Conservation (phyloP, 2,797 vertebrate genomes). For the Silurus aristotelis region DNA sequence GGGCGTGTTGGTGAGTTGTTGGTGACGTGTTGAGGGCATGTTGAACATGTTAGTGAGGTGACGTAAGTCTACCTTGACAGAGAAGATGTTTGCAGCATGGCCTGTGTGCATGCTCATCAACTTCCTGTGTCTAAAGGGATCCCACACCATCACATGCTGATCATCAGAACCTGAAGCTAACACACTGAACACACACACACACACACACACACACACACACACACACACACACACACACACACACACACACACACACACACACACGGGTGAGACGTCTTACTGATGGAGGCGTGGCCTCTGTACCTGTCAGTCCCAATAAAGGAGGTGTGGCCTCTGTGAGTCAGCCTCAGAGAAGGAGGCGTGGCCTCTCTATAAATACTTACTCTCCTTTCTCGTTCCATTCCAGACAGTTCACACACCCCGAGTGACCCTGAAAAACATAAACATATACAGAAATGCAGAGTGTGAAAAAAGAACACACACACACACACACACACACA, state of each 20-base stretch:
- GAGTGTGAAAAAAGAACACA: neutral
- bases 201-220: neutral
- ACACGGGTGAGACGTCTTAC: too few relatives aligned
- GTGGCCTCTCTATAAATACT: conserved; percentile 66
- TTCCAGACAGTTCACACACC: conserved; percentile 98
- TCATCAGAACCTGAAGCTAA: conserved; percentile 94
- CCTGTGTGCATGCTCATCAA: conserved; percentile 98
- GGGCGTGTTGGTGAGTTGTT: too few relatives aligned
- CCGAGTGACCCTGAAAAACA: conserved; percentile 88
- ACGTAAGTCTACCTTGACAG: conserved; percentile 88
- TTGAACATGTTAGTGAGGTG: too few relatives aligned
- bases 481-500: neutral
- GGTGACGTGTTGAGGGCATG: too few relatives aligned
- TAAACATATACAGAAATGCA: neutral
- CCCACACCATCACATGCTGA: conserved; percentile 97
- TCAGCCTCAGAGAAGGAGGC: neutral
- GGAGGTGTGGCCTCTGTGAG: neutral
- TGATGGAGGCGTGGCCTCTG: neutral
- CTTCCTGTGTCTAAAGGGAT: conserved; percentile 94
- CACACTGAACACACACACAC: neutral
- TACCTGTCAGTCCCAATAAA: neutral
- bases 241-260: neutral
- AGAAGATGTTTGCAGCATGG: conserved; percentile 98
- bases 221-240: neutral
- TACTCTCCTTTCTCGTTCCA: conserved; percentile 99